Base-by-base conservation (phyloP, 1,140 invertebrate genomes). In the Scaptodrosophila lebanonensis region DNA sequence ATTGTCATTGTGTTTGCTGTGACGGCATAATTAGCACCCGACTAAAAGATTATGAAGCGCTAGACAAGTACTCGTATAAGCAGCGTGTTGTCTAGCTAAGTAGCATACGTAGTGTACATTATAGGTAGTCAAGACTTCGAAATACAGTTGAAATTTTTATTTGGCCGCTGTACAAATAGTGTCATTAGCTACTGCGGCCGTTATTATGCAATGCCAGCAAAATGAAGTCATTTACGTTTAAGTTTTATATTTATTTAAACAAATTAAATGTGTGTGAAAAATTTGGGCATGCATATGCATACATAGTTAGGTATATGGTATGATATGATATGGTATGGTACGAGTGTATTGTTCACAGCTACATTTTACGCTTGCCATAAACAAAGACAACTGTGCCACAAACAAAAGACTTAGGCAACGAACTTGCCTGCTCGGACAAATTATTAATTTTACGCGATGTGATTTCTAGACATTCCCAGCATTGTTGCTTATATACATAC, bases 391-490 rank as follows among this genome's bases (percentile, higher is more conserved):
- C n/a, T n/a, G n/a, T n/a, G n/a, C n/a, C n/a, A 36, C 39, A 65
- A 60, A 59, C 69, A 58, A 60, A 66, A 63, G 66, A 66, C 57
- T 69, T 62, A 66, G 60, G 61, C 57, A 57, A 66, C 66, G 63
- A 73, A 73, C 66, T 66, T 66, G 49, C 12, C 39, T 16, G 11
- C 32, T n/a, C 51, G 58, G 58, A 65, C 68, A 53, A 62, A 75
- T 40, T 42, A 51, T 51, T 73, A 58, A 79, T 56, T 79, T 79
- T 65, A 67, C 64, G 76, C 53, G 56, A 54, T 60, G 64, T 51
- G 52, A 79, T 77, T 73, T 73, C 64, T 72, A 54, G 73, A 79
- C 73, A 69, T 73, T 79, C 73, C 68, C 75, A 79, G 56, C 73
- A 82, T 79, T 79, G 72, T 77, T 56, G 57, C 7, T 30, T 39